Conservation (phyloP, 2,797 vertebrate genomes). For the Mus spretus region DNA sequence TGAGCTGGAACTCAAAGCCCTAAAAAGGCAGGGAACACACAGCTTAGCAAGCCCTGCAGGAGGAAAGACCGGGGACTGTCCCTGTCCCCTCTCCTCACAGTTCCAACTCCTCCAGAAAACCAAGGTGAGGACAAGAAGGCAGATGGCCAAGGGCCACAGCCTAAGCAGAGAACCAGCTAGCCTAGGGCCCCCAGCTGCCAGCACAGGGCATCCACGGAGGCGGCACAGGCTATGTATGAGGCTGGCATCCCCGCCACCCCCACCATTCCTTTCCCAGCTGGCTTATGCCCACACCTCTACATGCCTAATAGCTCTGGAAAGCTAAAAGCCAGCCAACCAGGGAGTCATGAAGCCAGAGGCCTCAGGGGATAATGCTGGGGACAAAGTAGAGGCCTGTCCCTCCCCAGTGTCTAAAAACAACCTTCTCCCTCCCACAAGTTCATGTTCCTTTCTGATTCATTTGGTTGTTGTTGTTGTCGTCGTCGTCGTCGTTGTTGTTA, state of each 20-base stretch:
- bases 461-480: background rate
- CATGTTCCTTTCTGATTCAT: background rate
- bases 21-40: conserved; percentile 82
- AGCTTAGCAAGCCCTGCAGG: background rate
- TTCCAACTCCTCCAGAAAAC: background rate
- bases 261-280: conserved; percentile 49
- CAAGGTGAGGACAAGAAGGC: background rate
- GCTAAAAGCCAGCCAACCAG: conserved; percentile 44
- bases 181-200: background rate
- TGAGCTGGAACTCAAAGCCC: conserved; percentile 65
- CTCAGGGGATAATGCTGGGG: background rate
- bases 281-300: conserved; percentile 56
- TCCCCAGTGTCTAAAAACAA: background rate
- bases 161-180: background rate
- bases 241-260: background rate
- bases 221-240: background rate
- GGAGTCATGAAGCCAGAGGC: conserved; percentile 15
- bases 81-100: background rate
- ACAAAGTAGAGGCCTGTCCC: conserved; percentile 1
- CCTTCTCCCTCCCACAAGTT: background rate
- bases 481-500: background rate
- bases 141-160: background rate
- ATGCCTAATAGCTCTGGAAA: conserved; percentile 2
- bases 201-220: background rate
- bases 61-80: conserved; percentile 8